Conservation (phyloP, 2,888 invertebrate genomes). For the Tenthredo notha region DNA sequence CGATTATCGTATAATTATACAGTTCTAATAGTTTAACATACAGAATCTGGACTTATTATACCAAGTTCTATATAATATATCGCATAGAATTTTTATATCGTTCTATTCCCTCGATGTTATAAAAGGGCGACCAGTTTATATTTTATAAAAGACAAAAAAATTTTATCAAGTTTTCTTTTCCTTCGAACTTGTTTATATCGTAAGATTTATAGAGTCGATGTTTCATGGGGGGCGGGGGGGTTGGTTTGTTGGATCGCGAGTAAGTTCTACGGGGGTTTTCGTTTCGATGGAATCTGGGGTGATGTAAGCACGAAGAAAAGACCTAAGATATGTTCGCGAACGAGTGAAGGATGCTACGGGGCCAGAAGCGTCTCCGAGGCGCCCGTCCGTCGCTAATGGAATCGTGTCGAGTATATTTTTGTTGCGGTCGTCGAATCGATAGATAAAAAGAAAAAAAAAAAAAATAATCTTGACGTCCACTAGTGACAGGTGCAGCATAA, state of each 20-base stretch:
- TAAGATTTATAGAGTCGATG: slow-evolving; percentile 52
- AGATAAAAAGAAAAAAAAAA: neutral
- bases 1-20: neutral
- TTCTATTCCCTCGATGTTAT: neutral
- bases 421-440: slow-evolving; percentile 16
- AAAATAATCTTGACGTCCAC: neutral
- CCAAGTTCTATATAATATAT: neutral
- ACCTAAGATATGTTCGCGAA: slow-evolving; percentile 28
- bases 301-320: slow-evolving; percentile 35
- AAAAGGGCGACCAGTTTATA: neutral
- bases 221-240: slow-evolving; percentile 25
- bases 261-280: neutral
- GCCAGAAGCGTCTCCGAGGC: slow-evolving; percentile 11
- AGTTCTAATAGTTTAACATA: neutral
- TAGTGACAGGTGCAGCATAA: neutral
- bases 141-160: neutral
- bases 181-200: slow-evolving; percentile 50
- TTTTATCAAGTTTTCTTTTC: slow-evolving; percentile 18
- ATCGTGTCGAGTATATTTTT: slow-evolving; percentile 35
- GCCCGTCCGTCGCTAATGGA: slow-evolving; percentile 29
- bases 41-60: neutral
- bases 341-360: slow-evolving; percentile 24
- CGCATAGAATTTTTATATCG: neutral
- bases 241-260: neutral
- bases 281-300: neutral